These are phyloP conservation scores for Sesamia nonagrioides DNA, from an alignment of 1,140 invertebrate genomes.

Conservation along the genomic window DNA sequence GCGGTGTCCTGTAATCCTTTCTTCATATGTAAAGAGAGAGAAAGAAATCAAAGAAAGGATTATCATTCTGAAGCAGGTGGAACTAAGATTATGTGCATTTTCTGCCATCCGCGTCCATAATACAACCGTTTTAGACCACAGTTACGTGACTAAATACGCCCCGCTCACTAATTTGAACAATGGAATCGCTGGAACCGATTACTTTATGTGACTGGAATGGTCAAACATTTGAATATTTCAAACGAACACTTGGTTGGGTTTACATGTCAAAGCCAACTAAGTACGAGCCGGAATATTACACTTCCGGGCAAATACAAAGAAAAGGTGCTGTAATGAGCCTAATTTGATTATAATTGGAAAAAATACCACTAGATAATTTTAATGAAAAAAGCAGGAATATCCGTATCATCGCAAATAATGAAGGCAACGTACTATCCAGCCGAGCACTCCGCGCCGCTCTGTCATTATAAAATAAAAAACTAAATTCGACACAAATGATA, in stretches of 20 bases:
- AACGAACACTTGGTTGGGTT: conserved; percentile 48
- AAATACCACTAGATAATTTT: conserved; percentile 57
- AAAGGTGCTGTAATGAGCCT: conserved; percentile 38
- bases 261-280: conserved; percentile 40
- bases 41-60: conserved; percentile 22
- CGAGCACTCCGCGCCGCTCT: conserved; percentile 67
- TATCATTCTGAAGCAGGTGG: conserved; percentile 16
- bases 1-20: not conserved
- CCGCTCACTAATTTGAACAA: conserved; percentile 69
- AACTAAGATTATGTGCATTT: conserved; percentile 41
- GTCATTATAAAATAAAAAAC: conserved; percentile 74
- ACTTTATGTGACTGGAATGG: conserved; percentile 67
- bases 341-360: conserved; percentile 60
- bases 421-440: conserved; percentile 73
- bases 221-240: conserved; percentile 54
- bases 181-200: conserved; percentile 67
- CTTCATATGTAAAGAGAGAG: not conserved
- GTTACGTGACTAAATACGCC: conserved; percentile 70
- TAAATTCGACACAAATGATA: conserved; percentile 65
- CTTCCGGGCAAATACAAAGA: conserved; percentile 37
- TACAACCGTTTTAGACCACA: conserved; percentile 57
- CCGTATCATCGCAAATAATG: conserved; percentile 84
- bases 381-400: conserved; percentile 72
- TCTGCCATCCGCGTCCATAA: conserved; percentile 43
- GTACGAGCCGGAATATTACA: conserved; percentile 39